Evolutionary conservation across 2,888 invertebrate species (phyloP), one percentile per base, ranked within the genome.

Genomic region (Orthosia incerta): DNA sequence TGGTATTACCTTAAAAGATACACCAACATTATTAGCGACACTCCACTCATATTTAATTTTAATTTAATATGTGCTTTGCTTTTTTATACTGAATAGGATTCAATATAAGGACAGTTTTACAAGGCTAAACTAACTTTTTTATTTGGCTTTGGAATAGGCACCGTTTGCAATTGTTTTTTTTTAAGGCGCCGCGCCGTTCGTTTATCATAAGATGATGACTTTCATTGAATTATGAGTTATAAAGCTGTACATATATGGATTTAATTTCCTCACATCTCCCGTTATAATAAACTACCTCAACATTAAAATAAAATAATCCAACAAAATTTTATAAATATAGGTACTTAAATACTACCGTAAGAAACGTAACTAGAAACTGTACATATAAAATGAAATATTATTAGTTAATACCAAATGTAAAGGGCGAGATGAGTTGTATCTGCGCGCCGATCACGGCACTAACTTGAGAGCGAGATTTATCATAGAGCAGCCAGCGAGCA

Each of bases 351-450:
- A 67, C 62, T 66, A 51, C 53, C 16, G 64, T 50, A 70, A 65
- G 60, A 71, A 66, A 75, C 16, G 48, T 75, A 75, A 74, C 64
- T 57, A 65, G 74, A 68, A 78, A 74, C 72, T 15, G 75, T 80
- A 74, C 61, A 79, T 75, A 71, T 71, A 67, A 62, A 71, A 79
- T 74, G 78, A 82, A 79, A 79, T 85, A 79, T 73, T 82, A 85
- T 86, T 88, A 85, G 83, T 80, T 86, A 86, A 86, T 88, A 83
- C 86, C 70, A 82, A 86, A 85, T 72, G 84, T 86, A 86, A 87
- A 83, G 83, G 83, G 70, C 86, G 81, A 85, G 87, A 88, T 89
- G 89, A 88, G 88, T 84, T 87, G 87, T 88, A 88, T 89, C 87
- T 85, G 68, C 48, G 78, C 64, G 64, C 70, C 77, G 86, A 90